A percentile compares a stretch with the other conserved stretches of the same genome.
Conservation (phyloP, 2,113 vertebrate genomes). For the Brachypteracias leptosomus region DNA sequence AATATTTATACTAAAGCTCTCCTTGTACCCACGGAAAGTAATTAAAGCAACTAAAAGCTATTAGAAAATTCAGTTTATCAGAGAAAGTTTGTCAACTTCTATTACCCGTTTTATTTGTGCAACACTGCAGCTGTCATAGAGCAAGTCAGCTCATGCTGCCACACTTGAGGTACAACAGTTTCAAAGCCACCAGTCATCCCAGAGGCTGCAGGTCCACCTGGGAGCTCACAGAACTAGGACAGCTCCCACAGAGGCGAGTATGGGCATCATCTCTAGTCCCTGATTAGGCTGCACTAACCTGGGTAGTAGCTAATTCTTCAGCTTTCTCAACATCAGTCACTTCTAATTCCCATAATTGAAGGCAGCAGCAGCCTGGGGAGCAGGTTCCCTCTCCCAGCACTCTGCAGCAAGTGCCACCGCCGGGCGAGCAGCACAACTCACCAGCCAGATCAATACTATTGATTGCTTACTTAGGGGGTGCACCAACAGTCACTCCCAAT, state of each 20-base stretch:
- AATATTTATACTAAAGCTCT: conserved; percentile 16
- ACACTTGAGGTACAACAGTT: background rate
- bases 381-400: background rate
- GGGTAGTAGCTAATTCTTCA: background rate
- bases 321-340: background rate
- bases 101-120: background rate
- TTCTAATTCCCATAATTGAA: background rate
- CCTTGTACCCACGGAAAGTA: background rate
- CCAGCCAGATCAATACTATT: conserved; percentile 5
- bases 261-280: background rate
- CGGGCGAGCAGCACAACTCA: background rate
- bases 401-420: background rate
- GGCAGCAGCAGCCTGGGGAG: background rate
- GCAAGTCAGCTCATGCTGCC: background rate
- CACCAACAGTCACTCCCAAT: conserved; percentile 17
- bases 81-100: background rate
- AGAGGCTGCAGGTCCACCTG: background rate
- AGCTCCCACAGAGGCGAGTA: background rate
- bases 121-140: background rate
- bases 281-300: background rate
- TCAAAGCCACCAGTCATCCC: background rate
- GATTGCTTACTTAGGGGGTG: conserved; percentile 32
- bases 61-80: background rate
- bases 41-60: conserved; percentile 23
- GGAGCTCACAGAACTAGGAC: background rate